phyloP scores from a whole-genome alignment of 2,888 invertebrate genomes.

The Stenichneumon culpator region DNA sequence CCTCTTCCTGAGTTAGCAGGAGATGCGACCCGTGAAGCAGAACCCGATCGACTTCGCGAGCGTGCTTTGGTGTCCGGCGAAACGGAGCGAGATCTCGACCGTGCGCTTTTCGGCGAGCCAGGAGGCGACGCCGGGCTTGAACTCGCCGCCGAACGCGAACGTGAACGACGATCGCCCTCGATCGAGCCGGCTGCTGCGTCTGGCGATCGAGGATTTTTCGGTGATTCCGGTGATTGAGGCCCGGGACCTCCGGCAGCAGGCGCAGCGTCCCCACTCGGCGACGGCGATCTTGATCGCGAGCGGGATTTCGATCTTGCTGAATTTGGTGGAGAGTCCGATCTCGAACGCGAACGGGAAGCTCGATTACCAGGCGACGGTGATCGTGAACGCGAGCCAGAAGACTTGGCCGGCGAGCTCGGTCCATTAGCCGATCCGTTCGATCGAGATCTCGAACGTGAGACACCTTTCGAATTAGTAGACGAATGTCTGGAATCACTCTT shows the following conservation, averaged over 20 bases:
- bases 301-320: constrained; percentile 72
- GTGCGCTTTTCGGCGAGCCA: constrained; percentile 55
- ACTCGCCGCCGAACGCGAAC: constrained; percentile 41
- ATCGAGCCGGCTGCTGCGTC: constrained; percentile 1
- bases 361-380: constrained; percentile 67
- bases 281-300: constrained; percentile 70
- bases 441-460: constrained; percentile 62
- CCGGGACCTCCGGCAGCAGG: constrained; percentile 20
- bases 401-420: constrained; percentile 47
- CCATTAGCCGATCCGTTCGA: constrained; percentile 58
- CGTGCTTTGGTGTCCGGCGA: constrained; percentile 72
- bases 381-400: constrained; percentile 66
- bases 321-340: constrained; percentile 70
- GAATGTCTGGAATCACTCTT: constrained; percentile 62
- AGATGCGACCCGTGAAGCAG: constrained; percentile 80
- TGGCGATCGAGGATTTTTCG: constrained; percentile 43
- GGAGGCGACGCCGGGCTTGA: constrained; percentile 48
- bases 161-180: constrained; percentile 22
- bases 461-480: constrained; percentile 49
- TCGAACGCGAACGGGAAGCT: constrained; percentile 67
- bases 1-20: constrained; percentile 75
- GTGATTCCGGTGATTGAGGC: constrained; percentile 47
- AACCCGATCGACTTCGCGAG: constrained; percentile 76
- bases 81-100: constrained; percentile 72
- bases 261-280: constrained; percentile 19